A percentile compares a stretch with the other conserved stretches of the same genome.
phyloP scores from a whole-genome alignment of 2,113 vertebrate genomes.

The Tenebrosternarchus preto region DNA sequence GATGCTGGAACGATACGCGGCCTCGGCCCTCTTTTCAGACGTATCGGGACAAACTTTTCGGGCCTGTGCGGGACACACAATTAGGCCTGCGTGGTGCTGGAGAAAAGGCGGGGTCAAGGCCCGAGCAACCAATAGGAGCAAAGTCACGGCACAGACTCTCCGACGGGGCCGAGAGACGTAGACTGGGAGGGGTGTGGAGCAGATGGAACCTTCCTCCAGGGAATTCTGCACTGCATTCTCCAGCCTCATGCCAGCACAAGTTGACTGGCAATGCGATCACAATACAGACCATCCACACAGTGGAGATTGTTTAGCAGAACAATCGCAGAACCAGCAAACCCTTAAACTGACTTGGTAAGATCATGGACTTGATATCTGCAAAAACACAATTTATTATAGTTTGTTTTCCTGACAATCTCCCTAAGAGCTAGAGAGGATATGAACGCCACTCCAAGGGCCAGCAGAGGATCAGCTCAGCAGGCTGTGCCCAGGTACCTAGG shows the following conservation, averaged over 20 bases:
- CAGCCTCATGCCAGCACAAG: conserved; percentile 3
- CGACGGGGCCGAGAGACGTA: conserved; percentile 50
- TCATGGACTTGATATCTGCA: too few relatives aligned
- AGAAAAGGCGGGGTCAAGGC: neutral
- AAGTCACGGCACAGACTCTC: conserved; percentile 36
- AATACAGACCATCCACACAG: neutral
- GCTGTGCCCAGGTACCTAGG: conserved; percentile 63
- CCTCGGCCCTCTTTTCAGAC: too few relatives aligned
- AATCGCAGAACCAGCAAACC: neutral
- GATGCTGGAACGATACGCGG: too few relatives aligned
- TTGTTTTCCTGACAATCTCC: conserved; percentile 17
- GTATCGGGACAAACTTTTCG: too few relatives aligned
- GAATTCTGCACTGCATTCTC: conserved; percentile 13
- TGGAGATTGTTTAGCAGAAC: neutral
- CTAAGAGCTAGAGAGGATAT: conserved; percentile 46
- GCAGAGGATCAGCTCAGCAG: conserved; percentile 48
- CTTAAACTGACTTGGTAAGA: neutral
- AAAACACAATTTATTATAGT: too few relatives aligned
- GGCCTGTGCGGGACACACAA: neutral
- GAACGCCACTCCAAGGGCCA: conserved; percentile 46
- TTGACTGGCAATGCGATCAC: neutral
- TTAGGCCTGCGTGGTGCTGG: neutral
- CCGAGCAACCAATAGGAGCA: conserved; percentile 7
- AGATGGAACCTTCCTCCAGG: conserved; percentile 61
- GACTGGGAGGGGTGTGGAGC: conserved; percentile 66